phyloP scores from a whole-genome alignment of 2,797 vertebrate species.

The Helarctos malayanus region DNA sequence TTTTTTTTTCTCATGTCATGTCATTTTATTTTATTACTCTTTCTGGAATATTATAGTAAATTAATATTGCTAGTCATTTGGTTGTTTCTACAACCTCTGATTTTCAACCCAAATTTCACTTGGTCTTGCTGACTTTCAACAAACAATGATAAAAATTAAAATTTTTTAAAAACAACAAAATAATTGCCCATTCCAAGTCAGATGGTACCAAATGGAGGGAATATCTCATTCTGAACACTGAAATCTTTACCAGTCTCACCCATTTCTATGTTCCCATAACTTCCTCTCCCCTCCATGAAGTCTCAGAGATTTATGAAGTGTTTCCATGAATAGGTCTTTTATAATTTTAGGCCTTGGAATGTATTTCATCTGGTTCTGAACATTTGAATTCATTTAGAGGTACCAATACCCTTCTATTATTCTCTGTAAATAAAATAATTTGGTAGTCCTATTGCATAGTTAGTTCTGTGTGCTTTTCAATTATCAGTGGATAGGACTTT shows the following conservation, averaged over 20 bases:
- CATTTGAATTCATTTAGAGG: background rate
- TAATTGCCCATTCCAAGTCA: background rate
- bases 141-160: background rate
- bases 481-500: background rate
- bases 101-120: background rate
- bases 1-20: background rate
- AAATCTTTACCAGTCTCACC: background rate
- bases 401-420: background rate
- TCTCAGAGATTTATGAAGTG: background rate
- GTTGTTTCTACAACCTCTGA: background rate
- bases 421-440: background rate
- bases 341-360: background rate
- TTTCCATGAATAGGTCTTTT: background rate
- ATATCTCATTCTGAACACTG: background rate
- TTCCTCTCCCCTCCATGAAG: background rate
- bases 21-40: background rate
- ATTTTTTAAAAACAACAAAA: background rate
- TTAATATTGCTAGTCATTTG: background rate
- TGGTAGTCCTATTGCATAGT: background rate
- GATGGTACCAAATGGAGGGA: accelerated
- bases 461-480: background rate
- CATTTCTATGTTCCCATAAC: background rate
- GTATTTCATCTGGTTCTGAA: background rate
- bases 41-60: background rate
- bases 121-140: background rate